Percentiles rank a stretch among this genome's conserved stretches.
These are phyloP conservation scores for Arctopsyche grandis DNA, from an alignment of 1,140 invertebrate genomes.

Conservation along the genomic window DNA sequence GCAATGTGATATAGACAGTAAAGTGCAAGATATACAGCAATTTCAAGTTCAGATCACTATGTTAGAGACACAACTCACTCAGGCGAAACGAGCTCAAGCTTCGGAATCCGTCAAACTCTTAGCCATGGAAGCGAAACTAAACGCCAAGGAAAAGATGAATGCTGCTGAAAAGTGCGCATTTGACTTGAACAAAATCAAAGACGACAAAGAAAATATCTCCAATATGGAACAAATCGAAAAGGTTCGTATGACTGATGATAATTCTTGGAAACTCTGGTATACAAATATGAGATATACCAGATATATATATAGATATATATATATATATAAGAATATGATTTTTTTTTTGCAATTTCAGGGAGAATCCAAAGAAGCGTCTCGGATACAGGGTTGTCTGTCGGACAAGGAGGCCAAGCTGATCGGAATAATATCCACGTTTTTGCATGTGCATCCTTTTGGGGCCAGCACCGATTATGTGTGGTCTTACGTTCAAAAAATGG, in stretches of 20 bases:
- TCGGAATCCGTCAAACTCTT: slow-evolving; percentile 47
- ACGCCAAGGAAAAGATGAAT: slow-evolving; percentile 71
- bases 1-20: slow-evolving; percentile 65
- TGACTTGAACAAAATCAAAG: slow-evolving; percentile 31
- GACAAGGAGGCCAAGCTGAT: slow-evolving; percentile 74
- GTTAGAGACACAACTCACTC: slow-evolving; percentile 67
- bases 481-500: slow-evolving; percentile 83
- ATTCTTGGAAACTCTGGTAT: neutral
- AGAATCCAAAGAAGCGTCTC: slow-evolving; percentile 30
- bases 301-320: neutral
- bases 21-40: slow-evolving; percentile 62
- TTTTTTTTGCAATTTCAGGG: slow-evolving; percentile 27
- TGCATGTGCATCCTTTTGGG: slow-evolving; percentile 89
- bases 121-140: slow-evolving; percentile 75
- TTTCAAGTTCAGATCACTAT: slow-evolving; percentile 68
- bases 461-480: slow-evolving; percentile 86
- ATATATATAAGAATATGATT: neutral
- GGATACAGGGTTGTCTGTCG: slow-evolving; percentile 15
- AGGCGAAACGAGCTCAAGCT: slow-evolving; percentile 56
- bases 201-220: slow-evolving; percentile 17
- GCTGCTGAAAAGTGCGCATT: slow-evolving; percentile 8
- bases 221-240: slow-evolving; percentile 28
- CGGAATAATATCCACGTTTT: slow-evolving; percentile 83
- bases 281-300: neutral
- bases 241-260: neutral